Evolutionary conservation across 2,113 vertebrate genomes (phyloP).

Genomic region (Collichthys lucidus): DNA sequence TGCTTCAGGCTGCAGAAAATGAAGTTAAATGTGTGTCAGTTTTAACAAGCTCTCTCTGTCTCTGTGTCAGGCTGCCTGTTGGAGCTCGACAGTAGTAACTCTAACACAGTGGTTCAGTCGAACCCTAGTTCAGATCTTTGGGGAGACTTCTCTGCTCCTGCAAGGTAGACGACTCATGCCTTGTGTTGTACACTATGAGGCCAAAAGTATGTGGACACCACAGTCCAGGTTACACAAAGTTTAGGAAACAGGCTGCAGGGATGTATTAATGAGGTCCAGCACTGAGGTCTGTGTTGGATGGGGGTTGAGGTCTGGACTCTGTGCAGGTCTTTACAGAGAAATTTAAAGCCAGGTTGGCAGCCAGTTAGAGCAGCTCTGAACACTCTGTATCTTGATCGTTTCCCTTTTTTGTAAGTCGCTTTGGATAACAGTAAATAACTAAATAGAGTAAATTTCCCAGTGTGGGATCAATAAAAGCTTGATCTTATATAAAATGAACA

Average conservation of each 20-base stretch:
- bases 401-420: too few species aligned
- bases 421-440: too few species aligned
- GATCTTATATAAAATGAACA: too few species aligned
- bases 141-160: slow-evolving; percentile 92
- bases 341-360: not conserved
- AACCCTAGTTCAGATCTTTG: slow-evolving; percentile 85
- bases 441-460: too few species aligned
- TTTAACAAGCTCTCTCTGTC: not conserved
- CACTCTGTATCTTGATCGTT: too few species aligned
- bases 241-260: not conserved
- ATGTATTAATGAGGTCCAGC: not conserved
- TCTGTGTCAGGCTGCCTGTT: slow-evolving; percentile 72
- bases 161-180: slow-evolving; percentile 83
- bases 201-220: not conserved
- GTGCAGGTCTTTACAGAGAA: not conserved
- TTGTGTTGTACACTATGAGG: not conserved
- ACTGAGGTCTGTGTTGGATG: not conserved
- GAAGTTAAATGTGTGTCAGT: slow-evolving; percentile 28
- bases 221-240: not conserved
- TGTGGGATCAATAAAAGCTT: too few species aligned
- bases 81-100: slow-evolving; percentile 81
- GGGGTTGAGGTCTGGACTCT: not conserved
- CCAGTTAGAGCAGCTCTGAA: too few species aligned
- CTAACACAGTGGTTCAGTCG: slow-evolving; percentile 78
- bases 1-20: slow-evolving; percentile 15